Base-by-base conservation (phyloP, 92 coral and sea anemone species). In the Epizoanthus fatuus region DNA sequence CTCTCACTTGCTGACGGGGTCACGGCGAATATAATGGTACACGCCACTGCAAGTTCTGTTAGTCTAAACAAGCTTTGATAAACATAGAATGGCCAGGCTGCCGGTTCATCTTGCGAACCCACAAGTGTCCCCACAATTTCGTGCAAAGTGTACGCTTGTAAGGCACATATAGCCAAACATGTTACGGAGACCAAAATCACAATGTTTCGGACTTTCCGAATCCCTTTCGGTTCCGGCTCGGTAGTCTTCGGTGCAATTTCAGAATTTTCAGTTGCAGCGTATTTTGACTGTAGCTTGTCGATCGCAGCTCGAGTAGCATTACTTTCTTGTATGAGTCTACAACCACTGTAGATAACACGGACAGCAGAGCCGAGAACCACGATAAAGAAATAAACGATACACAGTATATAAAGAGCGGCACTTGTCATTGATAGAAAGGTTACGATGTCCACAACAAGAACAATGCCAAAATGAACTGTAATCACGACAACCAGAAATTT, bases 11-110 rank as follows among this genome's bases (percentile, higher is more conserved):
- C 62, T 42, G 56, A 17, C 4, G 71, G 82, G 69, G 82, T 77
- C 20, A 77, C 70, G 57, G 82, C 52, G 10, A 59, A 77, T 39
- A 77, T 20, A 19, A 77, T 77, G n/a, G 82, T 77, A 32, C 82
- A 60, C 47, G 82, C 82, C 14, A 77, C 22, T 62, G 82, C 82
- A 6, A 77, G 69, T 77, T 77, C 82, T 19, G 82, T 17, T 15
- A 77, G 82, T 25, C 82, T 77, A 53, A 77, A 77, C 12, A 62
- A 5, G 19, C 69, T 77, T 42, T 77, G 82, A 77, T 59, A 60
- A 2, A 55, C 82, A 32, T 77, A 77, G 65, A 42, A 77, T 0
- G 82, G 71, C 82, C 82, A 77, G 6, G 69, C 69, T 17, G 39
- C 25, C 39, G 82, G 82, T 1, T 77, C 17, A 25, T 17, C 70